Evolutionary conservation across 2,113 vertebrate genomes (phyloP).

Genomic region (Nanorana parkeri): DNA sequence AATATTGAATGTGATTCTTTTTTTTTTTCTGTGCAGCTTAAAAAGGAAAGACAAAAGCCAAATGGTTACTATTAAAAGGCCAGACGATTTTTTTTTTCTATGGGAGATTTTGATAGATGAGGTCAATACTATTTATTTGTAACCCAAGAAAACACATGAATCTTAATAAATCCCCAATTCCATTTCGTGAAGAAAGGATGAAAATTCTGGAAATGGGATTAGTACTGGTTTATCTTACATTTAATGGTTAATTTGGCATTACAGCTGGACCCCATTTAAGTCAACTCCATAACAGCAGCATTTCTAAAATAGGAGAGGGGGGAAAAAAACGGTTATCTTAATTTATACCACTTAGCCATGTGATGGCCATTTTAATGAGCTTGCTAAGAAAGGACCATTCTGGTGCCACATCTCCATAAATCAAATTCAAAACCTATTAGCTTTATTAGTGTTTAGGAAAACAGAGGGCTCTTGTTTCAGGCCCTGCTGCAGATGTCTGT

Average conservation of each 20-base stretch:
- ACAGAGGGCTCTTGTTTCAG: conserved; percentile 45
- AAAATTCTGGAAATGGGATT: conserved; percentile 16
- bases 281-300: conserved; percentile 37
- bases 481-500: conserved; percentile 39
- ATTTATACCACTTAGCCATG: not conserved
- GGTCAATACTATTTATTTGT: too few species aligned
- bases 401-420: conserved; percentile 43
- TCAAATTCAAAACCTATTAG: conserved; percentile 46
- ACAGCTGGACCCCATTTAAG: conserved; percentile 15
- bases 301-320: conserved; percentile 44
- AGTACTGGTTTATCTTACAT: not conserved
- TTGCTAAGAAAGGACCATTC: not conserved
- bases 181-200: not conserved
- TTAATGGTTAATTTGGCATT: conserved; percentile 8
- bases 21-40: too few species aligned
- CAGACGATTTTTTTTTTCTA: too few species aligned
- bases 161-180: not conserved
- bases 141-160: not conserved
- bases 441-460: not conserved
- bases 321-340: conserved; percentile 14
- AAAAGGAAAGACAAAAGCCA: too few species aligned
- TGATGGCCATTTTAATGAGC: conserved; percentile 35
- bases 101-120: too few species aligned
- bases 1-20: too few species aligned
- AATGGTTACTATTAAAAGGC: too few species aligned